A percentile compares a stretch with the other conserved stretches of the same genome.
Evolutionary conservation across 1,140 invertebrate genomes (phyloP).

Genomic region (Brachionus asplanchnoidis): DNA sequence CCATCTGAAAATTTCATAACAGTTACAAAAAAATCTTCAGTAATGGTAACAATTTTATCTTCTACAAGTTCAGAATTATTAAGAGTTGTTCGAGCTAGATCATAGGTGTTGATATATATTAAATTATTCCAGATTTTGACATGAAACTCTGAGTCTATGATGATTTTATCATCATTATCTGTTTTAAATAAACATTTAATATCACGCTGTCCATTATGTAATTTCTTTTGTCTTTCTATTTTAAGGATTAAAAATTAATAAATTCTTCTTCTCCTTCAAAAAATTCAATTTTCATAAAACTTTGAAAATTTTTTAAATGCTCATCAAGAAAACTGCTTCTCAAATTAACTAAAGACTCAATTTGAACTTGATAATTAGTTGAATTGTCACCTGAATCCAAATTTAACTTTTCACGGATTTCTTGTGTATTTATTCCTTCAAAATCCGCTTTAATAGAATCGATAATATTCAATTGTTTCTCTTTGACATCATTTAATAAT

Average conservation of each 20-base stretch:
- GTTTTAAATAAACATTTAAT: not conserved
- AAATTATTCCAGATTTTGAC: not conserved
- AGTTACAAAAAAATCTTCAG: too few species aligned
- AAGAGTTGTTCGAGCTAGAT: too few species aligned
- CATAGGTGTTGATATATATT: too few species aligned
- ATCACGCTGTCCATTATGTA: not conserved
- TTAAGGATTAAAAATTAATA: not conserved
- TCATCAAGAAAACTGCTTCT: too few species aligned
- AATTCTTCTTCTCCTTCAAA: not conserved
- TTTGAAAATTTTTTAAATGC: too few species aligned
- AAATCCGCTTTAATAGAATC: not conserved
- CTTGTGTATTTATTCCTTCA: not conserved
- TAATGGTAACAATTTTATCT: too few species aligned
- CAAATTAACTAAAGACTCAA: too few species aligned
- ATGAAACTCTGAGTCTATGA: not conserved
- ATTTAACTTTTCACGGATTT: not conserved
- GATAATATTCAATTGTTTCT: not conserved
- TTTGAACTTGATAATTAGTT: too few species aligned
- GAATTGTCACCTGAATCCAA: not conserved
- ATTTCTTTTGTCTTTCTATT: not conserved
- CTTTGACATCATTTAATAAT: too few species aligned
- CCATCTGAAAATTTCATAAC: too few species aligned
- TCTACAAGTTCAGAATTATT: too few species aligned
- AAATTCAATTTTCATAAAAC: not conserved
- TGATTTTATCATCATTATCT: not conserved